A percentile compares a stretch with the other conserved stretches of the same genome.
These are phyloP conservation scores for Leptopilina syphax DNA, from an alignment of 2,888 invertebrate genomes.

Conservation along the genomic window DNA sequence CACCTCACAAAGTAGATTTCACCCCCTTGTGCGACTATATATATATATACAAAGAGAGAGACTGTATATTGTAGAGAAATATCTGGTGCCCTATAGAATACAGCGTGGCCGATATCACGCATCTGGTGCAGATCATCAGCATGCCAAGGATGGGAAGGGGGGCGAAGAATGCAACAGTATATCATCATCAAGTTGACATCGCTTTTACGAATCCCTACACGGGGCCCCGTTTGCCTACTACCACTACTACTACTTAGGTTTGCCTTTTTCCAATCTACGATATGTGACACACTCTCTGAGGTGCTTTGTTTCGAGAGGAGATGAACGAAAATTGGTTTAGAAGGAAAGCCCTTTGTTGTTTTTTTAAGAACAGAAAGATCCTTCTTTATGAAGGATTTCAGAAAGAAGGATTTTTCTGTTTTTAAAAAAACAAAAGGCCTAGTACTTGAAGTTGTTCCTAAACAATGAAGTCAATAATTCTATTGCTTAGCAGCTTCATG, in stretches of 20 bases:
- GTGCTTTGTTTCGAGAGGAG: background rate
- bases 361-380: too few species aligned
- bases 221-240: conserved; percentile 43
- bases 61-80: background rate
- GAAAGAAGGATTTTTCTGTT: too few species aligned
- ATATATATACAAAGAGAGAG: too few species aligned
- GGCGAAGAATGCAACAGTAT: conserved; percentile 73
- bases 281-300: background rate
- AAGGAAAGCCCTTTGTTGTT: too few species aligned
- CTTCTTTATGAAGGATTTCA: too few species aligned
- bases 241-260: background rate
- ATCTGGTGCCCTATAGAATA: background rate
- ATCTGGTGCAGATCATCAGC: conserved; percentile 46
- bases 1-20: conserved; percentile 49
- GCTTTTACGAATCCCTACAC: conserved; percentile 59
- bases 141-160: conserved; percentile 57
- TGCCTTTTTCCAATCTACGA: conserved; percentile 7
- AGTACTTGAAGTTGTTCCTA: background rate
- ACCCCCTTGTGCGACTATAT: conserved; percentile 48
- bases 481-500: too few species aligned
- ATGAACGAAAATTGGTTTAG: background rate
- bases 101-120: conserved; percentile 44
- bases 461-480: too few species aligned
- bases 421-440: too few species aligned
- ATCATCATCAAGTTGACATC: conserved; percentile 75